Evolutionary conservation across 2,888 invertebrate genomes (phyloP), one percentile per base, ranked within the genome.

Genomic region (Acrobasis repandana): DNA sequence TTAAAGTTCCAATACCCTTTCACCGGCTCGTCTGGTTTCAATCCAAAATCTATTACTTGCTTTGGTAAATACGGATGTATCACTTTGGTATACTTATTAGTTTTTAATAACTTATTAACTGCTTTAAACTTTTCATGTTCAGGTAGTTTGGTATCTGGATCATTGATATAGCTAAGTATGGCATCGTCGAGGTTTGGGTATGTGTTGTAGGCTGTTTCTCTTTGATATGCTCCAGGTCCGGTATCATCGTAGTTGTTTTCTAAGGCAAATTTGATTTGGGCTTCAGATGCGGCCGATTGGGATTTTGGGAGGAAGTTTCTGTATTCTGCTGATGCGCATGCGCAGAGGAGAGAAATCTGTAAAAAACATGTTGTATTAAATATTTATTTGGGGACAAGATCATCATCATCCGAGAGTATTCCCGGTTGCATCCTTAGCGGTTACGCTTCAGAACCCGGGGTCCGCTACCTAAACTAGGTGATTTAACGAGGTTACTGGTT

Each of bases 221-320:
- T 82, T 1, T 69, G 63, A 20, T 83, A 85, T 0, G 89, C 85
- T 5, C 89, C 91, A 0, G 92, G 92, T 8, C 93, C 93, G 0
- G 93, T 93, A 68, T 88, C 80, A 64, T 92, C 92, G 63, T 88
- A 93, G 65, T 86, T 85, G 77, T 88, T 92, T 51, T 92, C 90
- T 20, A 83, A 62, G 11, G 93, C 93, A 65, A 88, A 90, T 48
- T 79, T 77, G 51, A 90, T 83, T 68, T 93, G 93, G 0, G 86
- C 75, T 14, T 80, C 75, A 1, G 92, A 84, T 0, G 93, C 93
- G 1, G 83, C 86, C 1, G 87, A 83, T 28, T 48, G 34, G 16
- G 34, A 20, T 14, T 38, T 49, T 9, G 48, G 34, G 28, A 28
- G 64, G 16, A 49, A 57, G 34, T 20, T 11, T 43, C 43, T 46